These are phyloP conservation scores for Spatulosminthurus flaviceps DNA, from an alignment of 2,888 invertebrate species.

Conservation along the genomic window DNA sequence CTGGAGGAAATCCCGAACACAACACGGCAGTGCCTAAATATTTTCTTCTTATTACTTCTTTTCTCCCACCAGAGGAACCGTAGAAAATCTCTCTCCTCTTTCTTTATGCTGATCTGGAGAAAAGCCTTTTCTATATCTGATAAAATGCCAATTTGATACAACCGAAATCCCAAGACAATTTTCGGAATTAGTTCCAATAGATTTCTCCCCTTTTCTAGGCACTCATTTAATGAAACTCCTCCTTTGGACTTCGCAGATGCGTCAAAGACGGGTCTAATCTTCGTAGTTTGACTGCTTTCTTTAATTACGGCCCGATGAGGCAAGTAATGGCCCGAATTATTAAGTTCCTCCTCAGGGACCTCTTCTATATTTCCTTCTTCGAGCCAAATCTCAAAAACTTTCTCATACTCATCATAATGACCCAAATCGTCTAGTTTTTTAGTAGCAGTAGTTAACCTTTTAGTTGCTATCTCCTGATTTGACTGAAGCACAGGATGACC, in stretches of 20 bases:
- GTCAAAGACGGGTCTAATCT: conserved; percentile 20
- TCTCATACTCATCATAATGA: not conserved
- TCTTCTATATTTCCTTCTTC: conserved; percentile 26
- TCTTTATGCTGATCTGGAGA: conserved; percentile 61
- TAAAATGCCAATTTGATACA: conserved; percentile 51
- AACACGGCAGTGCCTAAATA: conserved; percentile 59
- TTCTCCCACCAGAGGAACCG: conserved; percentile 62
- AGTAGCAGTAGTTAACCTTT: not conserved
- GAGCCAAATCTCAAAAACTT: conserved; percentile 24
- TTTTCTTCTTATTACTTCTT: conserved; percentile 32
- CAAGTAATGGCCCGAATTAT: conserved; percentile 21
- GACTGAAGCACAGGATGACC: not conserved
- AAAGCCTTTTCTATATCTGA: conserved; percentile 64
- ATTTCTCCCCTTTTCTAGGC: conserved; percentile 36
- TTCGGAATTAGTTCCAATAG: conserved; percentile 51
- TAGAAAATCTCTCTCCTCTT: conserved; percentile 63
- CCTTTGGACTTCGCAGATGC: conserved; percentile 20
- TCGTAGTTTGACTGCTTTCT: not conserved
- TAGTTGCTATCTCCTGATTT: conserved; percentile 5
- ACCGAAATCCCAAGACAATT: conserved; percentile 9
- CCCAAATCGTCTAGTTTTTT: not conserved
- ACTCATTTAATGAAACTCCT: conserved; percentile 53
- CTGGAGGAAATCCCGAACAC: conserved; percentile 58
- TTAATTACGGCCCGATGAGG: conserved; percentile 57
- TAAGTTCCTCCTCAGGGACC: conserved; percentile 46